Conservation (phyloP, 2,888 invertebrate species). For the Glyphotaelius pellucidus region DNA sequence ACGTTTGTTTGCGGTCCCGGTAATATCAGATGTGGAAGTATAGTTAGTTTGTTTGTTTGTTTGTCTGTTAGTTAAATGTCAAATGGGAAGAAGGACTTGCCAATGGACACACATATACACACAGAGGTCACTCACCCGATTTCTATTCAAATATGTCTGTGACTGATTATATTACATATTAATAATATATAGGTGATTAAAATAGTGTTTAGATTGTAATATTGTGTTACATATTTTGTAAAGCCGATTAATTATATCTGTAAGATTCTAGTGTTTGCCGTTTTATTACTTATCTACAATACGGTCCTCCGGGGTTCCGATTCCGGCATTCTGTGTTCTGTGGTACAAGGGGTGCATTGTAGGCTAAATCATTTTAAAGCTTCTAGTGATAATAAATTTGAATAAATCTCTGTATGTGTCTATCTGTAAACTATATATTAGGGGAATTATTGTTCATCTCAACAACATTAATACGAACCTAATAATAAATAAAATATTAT, state of each 20-base stretch:
- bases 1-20: not conserved
- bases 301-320: not conserved
- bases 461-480: constrained; percentile 16
- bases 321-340: not conserved
- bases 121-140: constrained; percentile 47
- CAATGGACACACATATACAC: constrained; percentile 16
- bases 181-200: constrained; percentile 52
- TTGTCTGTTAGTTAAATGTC: constrained; percentile 19
- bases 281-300: constrained; percentile 56
- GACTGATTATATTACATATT: constrained; percentile 62
- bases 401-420: constrained; percentile 1
- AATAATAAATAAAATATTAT: constrained; percentile 37
- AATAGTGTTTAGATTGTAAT: constrained; percentile 63
- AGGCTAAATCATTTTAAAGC: constrained; percentile 50
- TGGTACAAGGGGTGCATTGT: constrained; percentile 57
- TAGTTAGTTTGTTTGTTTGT: not conserved
- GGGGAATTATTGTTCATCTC: constrained; percentile 19
- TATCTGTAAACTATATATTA: constrained; percentile 2
- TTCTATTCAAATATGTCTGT: constrained; percentile 61
- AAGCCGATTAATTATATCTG: constrained; percentile 57
- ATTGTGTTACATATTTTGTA: constrained; percentile 64
- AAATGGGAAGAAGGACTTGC: constrained; percentile 39
- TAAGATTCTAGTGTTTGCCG: constrained; percentile 58
- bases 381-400: constrained; percentile 58
- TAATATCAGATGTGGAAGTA: not conserved